Base-by-base conservation (phyloP, 2,888 invertebrate genomes). In the Limulus polyphemus region DNA sequence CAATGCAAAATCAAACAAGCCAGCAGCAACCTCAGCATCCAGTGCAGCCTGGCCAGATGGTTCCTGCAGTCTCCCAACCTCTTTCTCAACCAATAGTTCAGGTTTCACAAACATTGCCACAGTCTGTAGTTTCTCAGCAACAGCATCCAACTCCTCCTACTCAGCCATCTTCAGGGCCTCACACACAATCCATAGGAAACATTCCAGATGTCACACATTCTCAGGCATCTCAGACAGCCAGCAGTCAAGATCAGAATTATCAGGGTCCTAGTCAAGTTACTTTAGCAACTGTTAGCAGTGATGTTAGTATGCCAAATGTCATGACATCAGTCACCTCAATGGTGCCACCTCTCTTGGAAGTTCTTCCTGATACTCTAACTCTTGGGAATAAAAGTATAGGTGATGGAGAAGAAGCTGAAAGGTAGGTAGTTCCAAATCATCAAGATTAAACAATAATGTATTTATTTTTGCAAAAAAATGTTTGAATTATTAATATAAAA, bases 331-430 rank as follows among this genome's bases (percentile, higher is more conserved):
- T 62, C 55, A 59, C 61, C 13, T 55, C 54, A 7, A 63, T 55
- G 56, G 48, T 56, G 32, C 63, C 61, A 56, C 49, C 57, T 52
- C 56, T 58, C 3, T 57, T 61, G 60, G 65, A 65, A 58, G 55
- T 63, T 47, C 50, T 57, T 11, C 51, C 61, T 13, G 65, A 65
- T 32, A 32, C 51, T 60, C 58, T 55, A 52, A 32, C 32, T 32
- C 54, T 54, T 54, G 54, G 60, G 47, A 47, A 54, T 32, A 65
- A 63, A 62, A 55, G 49, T 54, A 60, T 61, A 55, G 47, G 60
- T 13, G 62, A 65, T 60, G 65, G 65, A 56, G 65, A 65, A 60
- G 65, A 65, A 32, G 54, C 65, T 7, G 65, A 65, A 62, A 65
- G 65, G 65, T 65, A 55, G 59, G 59, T 57, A 5, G 12, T 32